These are phyloP conservation scores for Tetragonula clypearis DNA, from an alignment of 1,140 invertebrate genomes.

Conservation along the genomic window DNA sequence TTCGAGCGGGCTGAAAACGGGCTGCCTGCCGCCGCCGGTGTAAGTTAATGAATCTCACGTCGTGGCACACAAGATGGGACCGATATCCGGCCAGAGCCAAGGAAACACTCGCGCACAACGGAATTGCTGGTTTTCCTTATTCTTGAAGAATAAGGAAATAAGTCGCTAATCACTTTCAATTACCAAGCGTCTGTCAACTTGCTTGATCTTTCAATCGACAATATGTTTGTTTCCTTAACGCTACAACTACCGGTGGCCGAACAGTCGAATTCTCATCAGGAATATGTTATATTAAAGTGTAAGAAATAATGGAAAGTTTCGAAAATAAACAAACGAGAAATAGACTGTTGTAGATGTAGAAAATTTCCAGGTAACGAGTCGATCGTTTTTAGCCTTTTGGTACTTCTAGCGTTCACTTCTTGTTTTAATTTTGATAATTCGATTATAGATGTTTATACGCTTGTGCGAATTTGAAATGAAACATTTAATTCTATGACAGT, in stretches of 20 bases:
- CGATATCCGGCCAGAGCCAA: conserved; percentile 53
- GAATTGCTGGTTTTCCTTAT: conserved; percentile 34
- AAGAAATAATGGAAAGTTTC: too few species aligned
- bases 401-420: too few species aligned
- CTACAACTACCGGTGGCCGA: too few species aligned
- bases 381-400: too few species aligned
- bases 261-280: too few species aligned
- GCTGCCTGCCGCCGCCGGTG: conserved; percentile 53
- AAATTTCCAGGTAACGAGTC: too few species aligned
- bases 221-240: not conserved
- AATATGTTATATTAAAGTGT: too few species aligned
- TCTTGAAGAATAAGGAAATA: conserved; percentile 1
- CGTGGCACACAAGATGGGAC: conserved; percentile 53
- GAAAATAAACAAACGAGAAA: too few species aligned
- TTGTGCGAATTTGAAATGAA: not conserved
- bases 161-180: not conserved
- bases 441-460: too few species aligned
- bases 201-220: not conserved
- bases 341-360: too few species aligned
- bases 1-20: conserved; percentile 48
- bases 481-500: not conserved
- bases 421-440: not conserved
- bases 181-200: not conserved
- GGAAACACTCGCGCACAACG: conserved; percentile 46
- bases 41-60: conserved; percentile 74